Conservation (phyloP, 53 echinoderm and acorn worm species). For the Crossaster papposus region DNA sequence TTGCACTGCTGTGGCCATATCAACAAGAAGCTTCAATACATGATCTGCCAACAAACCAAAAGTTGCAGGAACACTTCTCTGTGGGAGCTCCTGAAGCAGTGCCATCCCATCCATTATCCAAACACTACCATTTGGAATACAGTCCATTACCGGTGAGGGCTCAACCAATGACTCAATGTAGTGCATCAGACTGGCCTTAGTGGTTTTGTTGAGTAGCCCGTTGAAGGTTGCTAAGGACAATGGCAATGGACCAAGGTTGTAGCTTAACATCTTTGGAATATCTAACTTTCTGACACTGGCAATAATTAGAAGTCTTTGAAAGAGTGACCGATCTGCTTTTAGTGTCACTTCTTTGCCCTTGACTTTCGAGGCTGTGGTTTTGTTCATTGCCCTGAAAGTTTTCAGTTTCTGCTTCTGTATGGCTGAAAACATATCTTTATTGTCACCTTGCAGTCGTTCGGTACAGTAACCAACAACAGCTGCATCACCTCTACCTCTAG, state of each 20-base stretch:
- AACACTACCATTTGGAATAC: slow-evolving; percentile 34
- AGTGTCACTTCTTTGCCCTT: slow-evolving; percentile 21
- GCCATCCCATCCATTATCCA: slow-evolving; percentile 58
- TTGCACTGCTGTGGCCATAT: neutral
- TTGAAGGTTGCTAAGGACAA: slow-evolving; percentile 23
- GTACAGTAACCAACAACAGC: slow-evolving; percentile 13
- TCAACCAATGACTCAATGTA: neutral
- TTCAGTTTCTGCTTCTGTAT: slow-evolving; percentile 15
- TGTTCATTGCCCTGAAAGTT: slow-evolving; percentile 16
- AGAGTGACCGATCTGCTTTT: slow-evolving; percentile 33
- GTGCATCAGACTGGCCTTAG: slow-evolving; percentile 27
- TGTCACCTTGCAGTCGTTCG: slow-evolving; percentile 10
- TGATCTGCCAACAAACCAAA: slow-evolving; percentile 39
- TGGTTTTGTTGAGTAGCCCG: slow-evolving; percentile 14
- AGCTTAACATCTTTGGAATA: neutral
- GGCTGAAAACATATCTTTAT: slow-evolving; percentile 17
- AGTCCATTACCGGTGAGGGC: neutral
- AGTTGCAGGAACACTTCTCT: neutral
- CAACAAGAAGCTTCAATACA: slow-evolving; percentile 3
- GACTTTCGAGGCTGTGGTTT: slow-evolving; percentile 26
- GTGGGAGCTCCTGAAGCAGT: slow-evolving; percentile 12
- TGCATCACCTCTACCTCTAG: slow-evolving; percentile 10
- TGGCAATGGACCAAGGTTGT: slow-evolving; percentile 25
- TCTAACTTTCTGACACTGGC: slow-evolving; percentile 24
- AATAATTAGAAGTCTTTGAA: slow-evolving; percentile 5